Conservation (phyloP, 2,113 vertebrate species). For the Scomber scombrus region DNA sequence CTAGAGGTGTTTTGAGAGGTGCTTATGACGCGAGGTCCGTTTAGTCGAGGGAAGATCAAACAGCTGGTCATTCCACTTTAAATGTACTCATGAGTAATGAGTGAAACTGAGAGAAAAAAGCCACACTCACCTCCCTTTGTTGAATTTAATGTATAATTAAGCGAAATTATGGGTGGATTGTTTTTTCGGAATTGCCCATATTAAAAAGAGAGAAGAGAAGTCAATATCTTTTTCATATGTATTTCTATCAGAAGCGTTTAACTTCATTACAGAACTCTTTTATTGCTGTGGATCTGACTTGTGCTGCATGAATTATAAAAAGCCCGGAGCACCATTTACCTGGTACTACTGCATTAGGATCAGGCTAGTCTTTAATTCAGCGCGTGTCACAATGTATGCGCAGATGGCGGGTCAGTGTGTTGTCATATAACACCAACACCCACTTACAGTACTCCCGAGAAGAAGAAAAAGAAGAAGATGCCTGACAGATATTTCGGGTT, state of each 20-base stretch:
- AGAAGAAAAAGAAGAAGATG: constrained; percentile 1
- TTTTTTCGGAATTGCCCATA: neutral
- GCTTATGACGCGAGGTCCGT: neutral
- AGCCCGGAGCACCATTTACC: neutral
- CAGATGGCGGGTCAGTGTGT: constrained; percentile 12
- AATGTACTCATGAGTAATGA: neutral
- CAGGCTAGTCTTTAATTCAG: neutral
- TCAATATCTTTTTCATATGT: neutral
- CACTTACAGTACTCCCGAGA: neutral
- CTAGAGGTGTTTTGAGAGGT: neutral
- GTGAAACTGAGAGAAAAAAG: neutral
- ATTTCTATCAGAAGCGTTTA: neutral
- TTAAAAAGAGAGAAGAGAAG: neutral
- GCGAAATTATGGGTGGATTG: neutral
- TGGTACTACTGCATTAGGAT: neutral
- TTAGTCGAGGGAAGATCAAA: neutral
- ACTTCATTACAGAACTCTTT: constrained; percentile 30
- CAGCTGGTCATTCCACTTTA: too few relatives aligned
- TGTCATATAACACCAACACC: constrained; percentile 39
- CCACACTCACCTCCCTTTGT: too few relatives aligned
- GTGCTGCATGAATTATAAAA: neutral
- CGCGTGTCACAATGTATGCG: neutral
- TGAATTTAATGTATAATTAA: neutral
- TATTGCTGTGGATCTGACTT: neutral
- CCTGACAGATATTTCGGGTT: constrained; percentile 41